A percentile compares a stretch with the other conserved stretches of the same genome.
These are phyloP conservation scores for Eulithis testata DNA, from an alignment of 2,888 invertebrate species.

Conservation along the genomic window DNA sequence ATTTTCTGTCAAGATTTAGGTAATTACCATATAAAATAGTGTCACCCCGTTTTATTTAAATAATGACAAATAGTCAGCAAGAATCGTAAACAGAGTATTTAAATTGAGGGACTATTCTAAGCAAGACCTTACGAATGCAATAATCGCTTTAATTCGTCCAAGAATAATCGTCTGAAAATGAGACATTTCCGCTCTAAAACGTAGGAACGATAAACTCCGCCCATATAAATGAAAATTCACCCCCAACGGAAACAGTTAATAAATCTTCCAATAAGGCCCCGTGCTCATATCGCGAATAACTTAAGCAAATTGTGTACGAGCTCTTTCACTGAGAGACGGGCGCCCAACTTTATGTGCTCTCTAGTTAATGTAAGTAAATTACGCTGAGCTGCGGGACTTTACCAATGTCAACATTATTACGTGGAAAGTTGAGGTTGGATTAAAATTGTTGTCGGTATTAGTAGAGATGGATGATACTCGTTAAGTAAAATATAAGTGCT, in stretches of 20 bases:
- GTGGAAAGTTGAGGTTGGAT: slow-evolving; percentile 23
- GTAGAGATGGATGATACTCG: too few relatives aligned
- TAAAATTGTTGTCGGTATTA: slow-evolving; percentile 14
- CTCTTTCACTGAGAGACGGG: slow-evolving; percentile 31
- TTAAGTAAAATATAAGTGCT: too few relatives aligned
- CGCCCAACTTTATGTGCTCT: slow-evolving; percentile 46
- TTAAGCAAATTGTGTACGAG: slow-evolving; percentile 40
- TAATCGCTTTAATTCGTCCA: too few relatives aligned
- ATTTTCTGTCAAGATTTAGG: too few relatives aligned
- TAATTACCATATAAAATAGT: too few relatives aligned
- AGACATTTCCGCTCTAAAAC: neutral
- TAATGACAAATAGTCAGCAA: too few relatives aligned
- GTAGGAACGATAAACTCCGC: neutral
- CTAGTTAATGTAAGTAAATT: slow-evolving; percentile 56
- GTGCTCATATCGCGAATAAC: slow-evolving; percentile 39
- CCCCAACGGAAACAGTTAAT: slow-evolving; percentile 32
- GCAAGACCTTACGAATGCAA: too few relatives aligned
- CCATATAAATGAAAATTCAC: slow-evolving; percentile 1
- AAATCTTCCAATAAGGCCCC: slow-evolving; percentile 39
- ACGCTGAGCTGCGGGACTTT: slow-evolving; percentile 40
- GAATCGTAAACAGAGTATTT: too few relatives aligned
- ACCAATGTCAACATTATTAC: slow-evolving; percentile 43
- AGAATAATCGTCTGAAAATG: too few relatives aligned
- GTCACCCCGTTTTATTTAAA: too few relatives aligned
- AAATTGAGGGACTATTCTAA: too few relatives aligned